Base-by-base conservation (phyloP, 2,113 vertebrate species). In the Calyptommatus sinebrachiatus region DNA sequence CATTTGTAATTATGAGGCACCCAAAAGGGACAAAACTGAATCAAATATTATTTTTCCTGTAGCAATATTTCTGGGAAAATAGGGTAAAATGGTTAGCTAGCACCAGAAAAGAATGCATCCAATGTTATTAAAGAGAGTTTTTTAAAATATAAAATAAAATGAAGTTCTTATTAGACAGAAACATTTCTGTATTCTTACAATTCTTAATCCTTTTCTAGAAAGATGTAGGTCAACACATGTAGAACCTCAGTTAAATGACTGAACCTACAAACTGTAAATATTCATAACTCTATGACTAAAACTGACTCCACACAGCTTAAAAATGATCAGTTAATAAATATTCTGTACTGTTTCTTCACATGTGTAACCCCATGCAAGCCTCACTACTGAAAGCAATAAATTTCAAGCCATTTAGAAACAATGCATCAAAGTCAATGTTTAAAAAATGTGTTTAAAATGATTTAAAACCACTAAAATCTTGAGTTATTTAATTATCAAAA, bases 1-100 rank as follows among this genome's bases (percentile, higher is more conserved):
- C 67, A 73, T 50, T 91, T 45, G 90, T 76, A 86, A 67, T 81
- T 91, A 80, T 87, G 84, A 89, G 88, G 89, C 88, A 73, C 90
- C 70, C 83, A 88, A 84, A 89, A 89, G 79, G 77, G 22, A 11
- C 78, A 85, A 61, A 90, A 88, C 87, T 65, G 85, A 76, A 87
- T 80, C 74, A 79, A 76, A 83, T 88, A 85, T 88, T 89, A 87
- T n/a, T 68, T 53, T 35, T 29, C 31, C 88, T 87, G 62, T 83
- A 79, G 88, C 67, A 84, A 24, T 76, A n/a, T 66, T 84, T 85
- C 75, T 81, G 82, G 82, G 80, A 62, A 87, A 88, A 80, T n/a
- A 53, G 24, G 50, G 50, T 24, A 78, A 57, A 20, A 41, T 18
- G 16, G n/a, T 57, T 53, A 79, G 80, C 73, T 83, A 24, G 22